Percentiles rank a stretch among this genome's conserved stretches.
Conservation (phyloP, 2,888 invertebrate species). For the Adineta ricciae region DNA sequence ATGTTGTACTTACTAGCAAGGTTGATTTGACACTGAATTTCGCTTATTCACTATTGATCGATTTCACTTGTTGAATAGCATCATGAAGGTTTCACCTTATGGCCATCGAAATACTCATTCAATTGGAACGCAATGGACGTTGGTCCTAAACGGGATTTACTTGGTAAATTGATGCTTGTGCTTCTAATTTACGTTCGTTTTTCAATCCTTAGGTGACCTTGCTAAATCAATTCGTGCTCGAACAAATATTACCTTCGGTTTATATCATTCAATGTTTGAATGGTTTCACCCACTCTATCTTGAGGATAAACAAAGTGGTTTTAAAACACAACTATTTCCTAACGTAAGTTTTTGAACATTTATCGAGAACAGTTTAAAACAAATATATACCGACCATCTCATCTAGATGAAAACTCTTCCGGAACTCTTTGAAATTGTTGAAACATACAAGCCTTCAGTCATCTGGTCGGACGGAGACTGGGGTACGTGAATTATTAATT, state of each 20-base stretch:
- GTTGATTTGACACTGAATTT: neutral
- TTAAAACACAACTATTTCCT: conserved; percentile 59
- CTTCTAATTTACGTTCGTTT: neutral
- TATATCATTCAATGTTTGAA: conserved; percentile 51
- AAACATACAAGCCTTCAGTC: conserved; percentile 45
- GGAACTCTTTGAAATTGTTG: conserved; percentile 63
- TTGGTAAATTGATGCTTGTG: conserved; percentile 52
- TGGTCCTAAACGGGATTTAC: conserved; percentile 66
- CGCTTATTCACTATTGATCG: neutral
- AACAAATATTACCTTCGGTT: conserved; percentile 55
- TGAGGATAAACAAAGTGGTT: conserved; percentile 46
- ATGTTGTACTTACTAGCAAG: conserved; percentile 72
- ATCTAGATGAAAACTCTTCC: conserved; percentile 45
- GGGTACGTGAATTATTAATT: conserved; percentile 53
- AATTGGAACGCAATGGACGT: conserved; percentile 73
- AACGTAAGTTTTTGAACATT: conserved; percentile 50
- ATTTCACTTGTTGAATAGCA: conserved; percentile 52
- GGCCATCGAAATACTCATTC: conserved; percentile 70
- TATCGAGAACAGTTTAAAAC: neutral
- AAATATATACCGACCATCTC: neutral
- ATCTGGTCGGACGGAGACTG: conserved; percentile 60
- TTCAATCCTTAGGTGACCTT: conserved; percentile 44
- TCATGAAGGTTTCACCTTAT: conserved; percentile 73
- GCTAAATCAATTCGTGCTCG: conserved; percentile 59
- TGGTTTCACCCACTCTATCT: conserved; percentile 51